These are phyloP conservation scores for Myocastor coypus DNA, from an alignment of 2,113 vertebrate genomes.

Conservation along the genomic window DNA sequence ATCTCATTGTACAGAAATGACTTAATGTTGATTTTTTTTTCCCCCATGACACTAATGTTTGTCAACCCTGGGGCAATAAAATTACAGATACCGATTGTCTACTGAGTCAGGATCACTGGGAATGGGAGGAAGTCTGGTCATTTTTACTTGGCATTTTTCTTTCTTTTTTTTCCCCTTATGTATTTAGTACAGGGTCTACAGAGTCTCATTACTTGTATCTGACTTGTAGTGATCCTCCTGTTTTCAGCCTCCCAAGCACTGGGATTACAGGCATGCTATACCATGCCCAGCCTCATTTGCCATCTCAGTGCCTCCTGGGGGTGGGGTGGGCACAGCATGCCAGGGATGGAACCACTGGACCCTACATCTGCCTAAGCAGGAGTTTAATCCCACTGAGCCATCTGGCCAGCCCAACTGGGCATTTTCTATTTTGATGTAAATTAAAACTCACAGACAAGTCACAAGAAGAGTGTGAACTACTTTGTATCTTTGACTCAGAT, in stretches of 20 bases:
- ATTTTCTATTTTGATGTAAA: constrained; percentile 33
- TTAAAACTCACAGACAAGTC: constrained; percentile 1
- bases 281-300: too few species aligned
- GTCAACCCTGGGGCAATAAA: neutral
- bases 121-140: neutral
- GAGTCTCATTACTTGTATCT: too few species aligned
- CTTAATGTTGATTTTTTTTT: neutral
- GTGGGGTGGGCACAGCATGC: too few species aligned
- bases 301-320: too few species aligned
- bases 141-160: neutral
- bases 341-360: too few species aligned
- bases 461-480: neutral
- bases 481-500: neutral
- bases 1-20: neutral
- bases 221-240: too few species aligned
- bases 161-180: too few species aligned
- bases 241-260: too few species aligned
- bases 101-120: neutral
- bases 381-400: too few species aligned
- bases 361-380: too few species aligned
- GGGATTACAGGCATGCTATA: too few species aligned
- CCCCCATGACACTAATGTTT: neutral
- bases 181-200: too few species aligned
- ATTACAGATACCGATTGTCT: neutral
- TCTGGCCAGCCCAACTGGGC: neutral